Evolutionary conservation across 2,113 vertebrate genomes (phyloP).

Genomic region (Periophthalmus modestus): DNA sequence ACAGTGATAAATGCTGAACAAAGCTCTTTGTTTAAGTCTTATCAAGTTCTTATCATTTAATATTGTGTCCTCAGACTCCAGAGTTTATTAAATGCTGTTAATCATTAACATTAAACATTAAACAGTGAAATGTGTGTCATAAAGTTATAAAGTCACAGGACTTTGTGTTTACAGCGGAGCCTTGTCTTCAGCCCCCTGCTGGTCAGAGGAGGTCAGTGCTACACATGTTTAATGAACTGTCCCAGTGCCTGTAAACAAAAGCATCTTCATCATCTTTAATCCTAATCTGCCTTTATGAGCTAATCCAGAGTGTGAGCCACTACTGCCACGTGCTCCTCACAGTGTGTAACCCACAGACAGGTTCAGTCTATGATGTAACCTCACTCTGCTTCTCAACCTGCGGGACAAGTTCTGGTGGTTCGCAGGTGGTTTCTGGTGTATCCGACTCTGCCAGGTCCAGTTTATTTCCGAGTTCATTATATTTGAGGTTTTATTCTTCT

Average conservation of each 20-base stretch:
- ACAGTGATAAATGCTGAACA: neutral
- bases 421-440: neutral
- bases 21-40: neutral
- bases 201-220: conserved; percentile 8
- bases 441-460: neutral
- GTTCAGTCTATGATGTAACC: too few relatives aligned
- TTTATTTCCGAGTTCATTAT: neutral
- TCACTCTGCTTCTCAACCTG: neutral
- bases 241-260: conserved; percentile 21
- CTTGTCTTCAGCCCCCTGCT: conserved; percentile 43
- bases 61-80: neutral
- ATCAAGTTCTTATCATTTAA: neutral
- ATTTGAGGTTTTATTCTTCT: neutral
- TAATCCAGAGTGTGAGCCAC: conserved; percentile 49
- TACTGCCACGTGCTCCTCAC: conserved; percentile 29
- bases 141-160: neutral
- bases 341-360: neutral
- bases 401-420: neutral
- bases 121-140: neutral
- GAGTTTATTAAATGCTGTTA: neutral
- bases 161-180: neutral
- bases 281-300: conserved; percentile 56
- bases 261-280: conserved; percentile 38
- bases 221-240: neutral
- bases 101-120: neutral